Evolutionary conservation across 2,113 vertebrate species (phyloP), one percentile per base, ranked within the genome.

Genomic region (Oreochromis spilurus): DNA sequence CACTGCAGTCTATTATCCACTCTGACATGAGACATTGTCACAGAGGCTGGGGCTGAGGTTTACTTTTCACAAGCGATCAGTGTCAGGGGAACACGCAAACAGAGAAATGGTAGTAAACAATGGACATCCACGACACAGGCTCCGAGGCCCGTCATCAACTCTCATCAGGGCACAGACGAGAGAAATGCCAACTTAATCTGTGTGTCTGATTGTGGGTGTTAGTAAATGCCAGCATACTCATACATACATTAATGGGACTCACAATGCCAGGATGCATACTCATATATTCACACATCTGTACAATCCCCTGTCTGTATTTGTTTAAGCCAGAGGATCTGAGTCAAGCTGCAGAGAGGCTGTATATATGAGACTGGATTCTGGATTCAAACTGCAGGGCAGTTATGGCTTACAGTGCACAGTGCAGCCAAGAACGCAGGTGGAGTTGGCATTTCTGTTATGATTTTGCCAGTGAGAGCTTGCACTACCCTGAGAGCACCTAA

Each of bases 1-100:
- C 93, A 92, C 29, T 75, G 87, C 90, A 62, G 84, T 89, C 89
- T 84, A 92, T 95, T 96, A 94, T 95, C 91, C 79, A 86, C 85
- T 88, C 12, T 93, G 89, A 93, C 92, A 93, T 55, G 83, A 93
- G 87, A 92, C 85, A 88, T 87, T 91, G 89, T 84, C 52, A 79
- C 79, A 60, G 62, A 88, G 84, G 90, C 84, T 84, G 52, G 19
- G 82, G 83, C 70, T 93, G 88, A 94, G 89, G 90, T 90, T 92
- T 91, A 90, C 91, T 87, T 86, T 88, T 94, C 92, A 92, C 86
- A 92, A 93, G 65, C 81, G 31, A 94, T 94, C 91, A 93, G 86
- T 67, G 81, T 94, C 90, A 93, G 12, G 10, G 55, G 50, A 85
- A 38, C 53, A 45, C 29, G 19, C 70, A 86, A 84, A 92, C 40